phyloP scores from a whole-genome alignment of 2,113 vertebrate genomes.

The Bettongia penicillata region DNA sequence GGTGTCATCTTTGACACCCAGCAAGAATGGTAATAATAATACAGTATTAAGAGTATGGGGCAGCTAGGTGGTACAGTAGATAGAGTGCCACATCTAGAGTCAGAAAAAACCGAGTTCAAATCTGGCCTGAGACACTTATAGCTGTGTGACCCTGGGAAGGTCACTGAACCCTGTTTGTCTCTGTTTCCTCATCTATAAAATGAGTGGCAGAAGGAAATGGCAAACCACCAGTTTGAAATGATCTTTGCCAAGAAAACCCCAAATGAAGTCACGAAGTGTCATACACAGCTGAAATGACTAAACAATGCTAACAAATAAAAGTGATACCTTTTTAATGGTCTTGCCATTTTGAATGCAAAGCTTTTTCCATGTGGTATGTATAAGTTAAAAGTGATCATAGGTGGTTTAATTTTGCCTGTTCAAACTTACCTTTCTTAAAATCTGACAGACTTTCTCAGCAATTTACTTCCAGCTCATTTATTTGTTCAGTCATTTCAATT shows the following conservation, averaged over 20 bases:
- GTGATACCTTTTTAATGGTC: neutral
- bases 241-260: neutral
- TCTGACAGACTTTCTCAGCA: rapidly evolving
- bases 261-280: neutral
- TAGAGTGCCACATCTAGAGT: neutral
- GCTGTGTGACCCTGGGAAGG: neutral
- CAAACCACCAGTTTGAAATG: neutral
- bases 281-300: neutral
- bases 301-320: neutral
- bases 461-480: neutral
- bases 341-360: neutral
- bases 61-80: neutral
- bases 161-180: neutral
- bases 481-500: neutral
- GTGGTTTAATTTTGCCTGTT: too few relatives aligned
- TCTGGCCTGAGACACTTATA: neutral
- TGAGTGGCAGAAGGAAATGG: neutral
- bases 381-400: neutral
- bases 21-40: neutral
- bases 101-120: neutral
- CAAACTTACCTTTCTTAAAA: neutral
- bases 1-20: neutral
- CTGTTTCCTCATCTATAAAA: neutral
- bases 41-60: neutral
- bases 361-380: neutral